Base-by-base conservation (phyloP, 2,888 invertebrate genomes). In the Ophion ellenae region DNA sequence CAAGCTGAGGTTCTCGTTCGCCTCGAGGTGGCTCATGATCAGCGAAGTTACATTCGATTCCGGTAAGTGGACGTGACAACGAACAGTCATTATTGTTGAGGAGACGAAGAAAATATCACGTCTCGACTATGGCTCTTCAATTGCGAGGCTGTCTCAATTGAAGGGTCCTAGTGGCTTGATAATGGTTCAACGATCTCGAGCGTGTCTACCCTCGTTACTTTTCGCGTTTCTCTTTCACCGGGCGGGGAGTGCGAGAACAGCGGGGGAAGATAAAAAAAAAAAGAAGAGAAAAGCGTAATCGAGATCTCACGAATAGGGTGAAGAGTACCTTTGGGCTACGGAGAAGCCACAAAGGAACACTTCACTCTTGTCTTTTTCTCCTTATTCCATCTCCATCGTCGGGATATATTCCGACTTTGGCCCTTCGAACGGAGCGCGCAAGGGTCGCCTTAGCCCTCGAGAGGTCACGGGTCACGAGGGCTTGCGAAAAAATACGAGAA, bases 41-140 rank as follows among this genome's bases (percentile, higher is more conserved):
- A 98, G 98, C 94, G 98, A 99, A 94, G 95, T 98, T 87, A 96
- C 97, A 81, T 98, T 98, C 94, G 97, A 97, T 90, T 98, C 98
- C 36, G 96, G 96, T 96, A 87, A 95, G 95, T 94, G 71, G 32
- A 63, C 3, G 20, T 28, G 36, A 20, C 40, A 40, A 1, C 40
- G 40, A 81, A 77, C 63, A 28, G 53, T 75, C 36, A 14, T 64
- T 45, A 45, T 47, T 14, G 63, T 66, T 71, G 10, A 28, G 63
- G 5, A 75, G 20, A 36, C 71, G 14, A 17, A 10, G 53, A 76
- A 71, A 71, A 57, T n/a, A 64, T 79, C 36, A 47, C 47, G 66
- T 17, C 24, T 36, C 76, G 69, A 36, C 77, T 78, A 53, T 45
- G 47, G 36, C 78, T 28, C 67, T 74, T 59, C 63, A 80, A 84